Evolutionary conservation across 2,888 invertebrate species (phyloP).

Genomic region (Drosophila cracens): DNA sequence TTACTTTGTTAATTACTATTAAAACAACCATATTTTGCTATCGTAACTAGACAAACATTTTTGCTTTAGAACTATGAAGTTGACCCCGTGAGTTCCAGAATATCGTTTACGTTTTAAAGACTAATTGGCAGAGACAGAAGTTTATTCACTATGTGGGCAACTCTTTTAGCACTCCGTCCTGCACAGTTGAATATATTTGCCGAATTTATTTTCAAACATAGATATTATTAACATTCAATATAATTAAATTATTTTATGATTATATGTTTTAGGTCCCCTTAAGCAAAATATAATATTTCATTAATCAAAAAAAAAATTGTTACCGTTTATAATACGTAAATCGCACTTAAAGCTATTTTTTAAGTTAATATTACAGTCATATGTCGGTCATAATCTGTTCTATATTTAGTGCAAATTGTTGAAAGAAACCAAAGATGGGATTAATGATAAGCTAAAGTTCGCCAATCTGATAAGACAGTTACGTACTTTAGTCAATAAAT

Average conservation of each 20-base stretch:
- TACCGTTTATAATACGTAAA: too few species aligned
- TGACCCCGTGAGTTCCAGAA: background rate
- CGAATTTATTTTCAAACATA: too few species aligned
- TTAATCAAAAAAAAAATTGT: too few species aligned
- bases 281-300: too few species aligned
- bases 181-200: too few species aligned
- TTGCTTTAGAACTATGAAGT: background rate
- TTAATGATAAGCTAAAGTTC: slow-evolving; percentile 7
- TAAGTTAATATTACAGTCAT: too few species aligned
- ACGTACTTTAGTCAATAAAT: slow-evolving; percentile 10
- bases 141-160: background rate
- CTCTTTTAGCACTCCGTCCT: too few species aligned
- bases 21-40: background rate
- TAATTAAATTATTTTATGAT: too few species aligned
- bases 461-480: slow-evolving; percentile 16
- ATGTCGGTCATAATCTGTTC: too few species aligned
- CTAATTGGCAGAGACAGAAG: background rate
- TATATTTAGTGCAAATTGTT: background rate
- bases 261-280: too few species aligned
- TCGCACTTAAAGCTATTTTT: too few species aligned
- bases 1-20: background rate
- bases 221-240: too few species aligned
- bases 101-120: background rate
- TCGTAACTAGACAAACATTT: background rate
- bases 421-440: background rate